phyloP scores from a whole-genome alignment of 2,113 vertebrate genomes.

The Scatophagus argus region DNA sequence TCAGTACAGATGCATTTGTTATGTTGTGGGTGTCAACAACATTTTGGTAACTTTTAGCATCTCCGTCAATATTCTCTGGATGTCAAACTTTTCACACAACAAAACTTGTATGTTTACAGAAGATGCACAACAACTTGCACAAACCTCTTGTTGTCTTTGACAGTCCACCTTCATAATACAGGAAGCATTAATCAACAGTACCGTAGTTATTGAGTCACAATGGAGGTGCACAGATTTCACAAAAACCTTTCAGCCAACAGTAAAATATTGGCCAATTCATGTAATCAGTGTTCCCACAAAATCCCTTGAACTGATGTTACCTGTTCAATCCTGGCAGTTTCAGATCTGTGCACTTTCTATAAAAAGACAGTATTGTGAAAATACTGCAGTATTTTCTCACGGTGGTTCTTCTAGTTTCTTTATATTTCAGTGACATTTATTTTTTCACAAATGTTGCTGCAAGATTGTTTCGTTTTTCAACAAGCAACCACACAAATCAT shows the following conservation, averaged over 20 bases:
- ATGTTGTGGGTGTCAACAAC: background rate
- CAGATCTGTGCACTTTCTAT: background rate
- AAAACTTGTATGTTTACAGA: background rate
- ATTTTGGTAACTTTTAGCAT: background rate
- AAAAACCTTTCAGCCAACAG: background rate
- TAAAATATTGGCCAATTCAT: background rate
- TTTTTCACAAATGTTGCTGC: background rate
- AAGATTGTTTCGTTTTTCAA: background rate
- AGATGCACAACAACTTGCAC: background rate
- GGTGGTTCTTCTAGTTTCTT: background rate
- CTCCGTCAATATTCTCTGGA: background rate
- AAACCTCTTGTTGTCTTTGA: background rate
- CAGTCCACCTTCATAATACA: background rate
- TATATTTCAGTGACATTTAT: background rate
- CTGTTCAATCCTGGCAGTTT: conserved; percentile 9
- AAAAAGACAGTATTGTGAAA: background rate
- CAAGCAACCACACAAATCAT: background rate
- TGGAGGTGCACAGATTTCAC: background rate
- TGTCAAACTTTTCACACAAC: background rate
- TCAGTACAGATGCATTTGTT: background rate
- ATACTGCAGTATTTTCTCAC: background rate
- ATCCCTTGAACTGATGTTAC: background rate
- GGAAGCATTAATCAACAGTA: background rate
- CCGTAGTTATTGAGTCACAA: background rate
- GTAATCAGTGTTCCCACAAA: conserved; percentile 18